Evolutionary conservation across 2,888 invertebrate species (phyloP).

Genomic region (Caenorhabditis sp.): DNA sequence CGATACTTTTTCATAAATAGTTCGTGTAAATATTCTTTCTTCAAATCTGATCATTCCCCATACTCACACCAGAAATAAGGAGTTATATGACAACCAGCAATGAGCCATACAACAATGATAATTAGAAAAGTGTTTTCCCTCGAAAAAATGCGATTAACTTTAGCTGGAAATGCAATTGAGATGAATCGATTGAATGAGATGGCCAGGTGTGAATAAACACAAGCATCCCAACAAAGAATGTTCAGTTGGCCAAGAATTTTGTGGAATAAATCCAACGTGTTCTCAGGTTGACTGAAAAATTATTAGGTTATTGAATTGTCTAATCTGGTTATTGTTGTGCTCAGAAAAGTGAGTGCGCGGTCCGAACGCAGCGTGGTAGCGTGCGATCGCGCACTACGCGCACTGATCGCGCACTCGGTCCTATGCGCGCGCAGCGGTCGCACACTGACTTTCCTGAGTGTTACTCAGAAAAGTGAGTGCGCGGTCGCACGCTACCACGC

Average conservation of each 20-base stretch:
- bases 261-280: constrained; percentile 18
- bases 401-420: no score
- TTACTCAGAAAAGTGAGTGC: no score
- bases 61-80: constrained; percentile 46
- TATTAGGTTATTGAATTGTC: no score
- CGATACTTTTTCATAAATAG: neutral
- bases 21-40: no score
- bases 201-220: constrained; percentile 50
- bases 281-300: constrained; percentile 22
- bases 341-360: no score
- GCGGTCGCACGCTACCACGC: no score
- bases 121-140: constrained; percentile 24
- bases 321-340: no score
- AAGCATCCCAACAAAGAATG: constrained; percentile 55
- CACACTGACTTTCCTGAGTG: no score
- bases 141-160: constrained; percentile 14
- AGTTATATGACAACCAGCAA: constrained; percentile 37
- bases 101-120: constrained; percentile 38
- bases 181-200: constrained; percentile 50
- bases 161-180: constrained; percentile 42
- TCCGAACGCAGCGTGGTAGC: no score
- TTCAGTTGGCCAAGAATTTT: constrained; percentile 46
- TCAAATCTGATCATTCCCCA: no score
- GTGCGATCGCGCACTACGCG: no score
- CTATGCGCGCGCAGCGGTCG: no score